Evolutionary conservation across 2,797 vertebrate species (phyloP).

Genomic region (Allobates femoralis): DNA sequence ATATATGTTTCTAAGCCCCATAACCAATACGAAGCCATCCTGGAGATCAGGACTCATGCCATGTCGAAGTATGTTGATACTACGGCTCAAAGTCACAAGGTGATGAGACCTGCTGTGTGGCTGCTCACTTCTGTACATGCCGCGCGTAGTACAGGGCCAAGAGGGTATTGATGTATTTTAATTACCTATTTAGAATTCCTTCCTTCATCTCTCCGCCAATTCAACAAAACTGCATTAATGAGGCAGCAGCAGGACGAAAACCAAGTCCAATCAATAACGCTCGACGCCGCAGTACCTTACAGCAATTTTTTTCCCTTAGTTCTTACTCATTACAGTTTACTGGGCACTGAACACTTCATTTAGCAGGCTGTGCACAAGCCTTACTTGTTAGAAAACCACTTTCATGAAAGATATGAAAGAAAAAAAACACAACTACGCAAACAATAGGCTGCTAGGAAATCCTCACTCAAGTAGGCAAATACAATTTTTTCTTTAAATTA

Average conservation of each 20-base stretch:
- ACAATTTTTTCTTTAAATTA: too few species aligned
- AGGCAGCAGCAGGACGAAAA: slow-evolving; percentile 19
- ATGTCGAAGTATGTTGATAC: not conserved
- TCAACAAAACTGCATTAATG: slow-evolving; percentile 38
- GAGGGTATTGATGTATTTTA: slow-evolving; percentile 37
- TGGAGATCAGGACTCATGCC: slow-evolving; percentile 2
- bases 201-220: slow-evolving; percentile 6
- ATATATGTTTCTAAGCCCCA: not conserved
- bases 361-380: slow-evolving; percentile 1
- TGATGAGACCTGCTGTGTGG: slow-evolving; percentile 38
- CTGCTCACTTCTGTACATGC: slow-evolving; percentile 17
- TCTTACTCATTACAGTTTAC: slow-evolving; percentile 37
- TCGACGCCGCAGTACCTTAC: not conserved
- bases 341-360: not conserved
- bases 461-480: not conserved
- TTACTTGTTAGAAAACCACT: not conserved
- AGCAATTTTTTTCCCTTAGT: slow-evolving; percentile 17
- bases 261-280: slow-evolving; percentile 37
- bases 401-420: not conserved
- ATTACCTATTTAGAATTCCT: slow-evolving; percentile 29
- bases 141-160: not conserved
- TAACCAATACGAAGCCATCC: not conserved
- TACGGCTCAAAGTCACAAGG: slow-evolving; percentile 33
- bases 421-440: not conserved
- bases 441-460: not conserved